These are phyloP conservation scores for Xestia ashworthii DNA, from an alignment of 2,888 invertebrate species.

Conservation along the genomic window DNA sequence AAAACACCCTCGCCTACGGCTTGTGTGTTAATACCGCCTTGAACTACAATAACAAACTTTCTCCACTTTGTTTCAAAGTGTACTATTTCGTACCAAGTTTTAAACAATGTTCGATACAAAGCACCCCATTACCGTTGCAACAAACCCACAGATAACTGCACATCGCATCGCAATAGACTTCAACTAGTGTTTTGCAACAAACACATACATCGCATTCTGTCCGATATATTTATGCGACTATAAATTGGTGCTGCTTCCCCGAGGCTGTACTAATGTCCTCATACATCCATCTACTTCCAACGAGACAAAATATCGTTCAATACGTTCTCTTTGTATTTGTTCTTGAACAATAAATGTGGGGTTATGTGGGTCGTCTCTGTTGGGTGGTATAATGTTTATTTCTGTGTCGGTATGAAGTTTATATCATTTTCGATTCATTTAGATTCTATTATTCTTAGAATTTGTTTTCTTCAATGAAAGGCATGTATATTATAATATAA, in stretches of 20 bases:
- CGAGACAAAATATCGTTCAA: slow-evolving; percentile 59
- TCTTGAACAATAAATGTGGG: slow-evolving; percentile 51
- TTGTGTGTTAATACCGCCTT: too few species aligned
- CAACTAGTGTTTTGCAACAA: slow-evolving; percentile 59
- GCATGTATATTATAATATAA: neutral
- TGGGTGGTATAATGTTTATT: slow-evolving; percentile 29
- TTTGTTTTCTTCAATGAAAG: too few species aligned
- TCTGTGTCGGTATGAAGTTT: slow-evolving; percentile 10
- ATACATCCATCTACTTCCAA: slow-evolving; percentile 60
- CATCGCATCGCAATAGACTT: slow-evolving; percentile 52
- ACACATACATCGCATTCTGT: slow-evolving; percentile 60
- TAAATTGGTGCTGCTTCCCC: slow-evolving; percentile 64
- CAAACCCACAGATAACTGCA: slow-evolving; percentile 39
- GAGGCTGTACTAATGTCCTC: slow-evolving; percentile 66
- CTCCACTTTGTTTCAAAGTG: too few species aligned
- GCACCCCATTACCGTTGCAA: slow-evolving; percentile 21
- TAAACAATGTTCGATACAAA: neutral
- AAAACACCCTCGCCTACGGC: too few species aligned
- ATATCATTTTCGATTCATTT: neutral
- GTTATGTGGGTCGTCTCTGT: slow-evolving; percentile 30
- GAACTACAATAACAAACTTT: too few species aligned
- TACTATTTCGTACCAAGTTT: too few species aligned
- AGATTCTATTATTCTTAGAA: neutral
- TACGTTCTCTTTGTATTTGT: slow-evolving; percentile 57
- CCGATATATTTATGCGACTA: slow-evolving; percentile 66